Evolutionary conservation across 1,140 invertebrate genomes (phyloP).

Genomic region (Hydropsyche tenuis): DNA sequence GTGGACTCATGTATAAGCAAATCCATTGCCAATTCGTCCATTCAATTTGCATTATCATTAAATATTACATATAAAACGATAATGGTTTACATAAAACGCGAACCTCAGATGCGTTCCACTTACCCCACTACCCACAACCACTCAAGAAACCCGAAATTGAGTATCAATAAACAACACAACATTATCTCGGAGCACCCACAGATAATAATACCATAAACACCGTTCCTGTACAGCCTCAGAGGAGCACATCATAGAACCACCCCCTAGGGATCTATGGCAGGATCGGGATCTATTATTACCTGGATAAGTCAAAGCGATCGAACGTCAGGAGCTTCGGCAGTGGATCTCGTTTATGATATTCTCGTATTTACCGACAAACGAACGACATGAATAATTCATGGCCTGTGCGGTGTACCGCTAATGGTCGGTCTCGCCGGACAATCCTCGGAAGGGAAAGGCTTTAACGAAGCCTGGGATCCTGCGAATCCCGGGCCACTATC

Average conservation of each 20-base stretch:
- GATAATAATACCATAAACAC: too few species aligned
- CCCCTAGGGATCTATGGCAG: too few species aligned
- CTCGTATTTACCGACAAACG: conserved; percentile 42
- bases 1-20: neutral
- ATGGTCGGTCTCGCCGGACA: neutral
- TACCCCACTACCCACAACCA: neutral
- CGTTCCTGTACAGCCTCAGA: too few species aligned
- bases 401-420: neutral
- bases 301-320: neutral
- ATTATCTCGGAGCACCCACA: too few species aligned
- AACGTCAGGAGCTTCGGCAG: neutral
- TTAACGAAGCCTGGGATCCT: conserved; percentile 35
- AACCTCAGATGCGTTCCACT: too few species aligned
- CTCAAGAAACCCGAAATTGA: neutral
- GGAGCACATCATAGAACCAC: too few species aligned
- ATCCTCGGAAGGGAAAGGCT: conserved; percentile 1
- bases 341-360: neutral
- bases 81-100: too few species aligned
- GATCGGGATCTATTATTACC: too few species aligned
- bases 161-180: neutral
- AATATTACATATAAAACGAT: neutral
- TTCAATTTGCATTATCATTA: neutral
- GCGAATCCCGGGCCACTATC: neutral
- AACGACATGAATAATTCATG: conserved; percentile 48
- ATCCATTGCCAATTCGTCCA: neutral